Base-by-base conservation (phyloP, 2,113 vertebrate species). In the Oryzias melastigma region DNA sequence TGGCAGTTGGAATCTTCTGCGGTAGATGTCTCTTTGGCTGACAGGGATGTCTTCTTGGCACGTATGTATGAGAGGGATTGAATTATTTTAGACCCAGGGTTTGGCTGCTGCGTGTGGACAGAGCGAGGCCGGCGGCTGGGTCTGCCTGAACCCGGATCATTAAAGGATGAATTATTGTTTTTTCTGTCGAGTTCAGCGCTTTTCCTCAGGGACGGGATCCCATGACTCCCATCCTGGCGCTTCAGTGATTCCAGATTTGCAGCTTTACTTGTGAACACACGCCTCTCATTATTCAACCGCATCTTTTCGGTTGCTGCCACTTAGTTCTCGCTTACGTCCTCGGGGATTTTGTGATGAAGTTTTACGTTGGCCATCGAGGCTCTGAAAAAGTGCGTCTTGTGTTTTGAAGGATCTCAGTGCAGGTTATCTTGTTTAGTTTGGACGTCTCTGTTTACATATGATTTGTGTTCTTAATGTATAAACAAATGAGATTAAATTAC, bases 161-260 rank as follows among this genome's bases (percentile, higher is more conserved):
- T 62, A 74, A 75, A 72, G 55, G 65, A 69, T 64, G 18, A 68
- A 50, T 75, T 45, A 78, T 70, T 19, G 52, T 70, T 75, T 71
- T 73, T 75, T 43, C 64, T 70, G 62, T 70, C 71, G 44, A 71
- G 42, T 49, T 0, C 24, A 56, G 46, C 18, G 10, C 1, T 59
- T 64, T 42, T 65, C 68, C 78, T 66, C 55, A 4, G 78, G 76
- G 71, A 74, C 24, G 8, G 43, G 49, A 40, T 77, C 58, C 57
- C 51, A 52, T 71, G 68, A 69, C 52, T 65, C 54, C 59, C 84
- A 47, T 62, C 25, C 22, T 63, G 25, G 1, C 35, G 66, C 70
- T 71, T 75, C 50, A 88, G 74, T 77, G 71, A 75, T 77, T 84
- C 73, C 83, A 84, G 70, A 73, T 81, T 83, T 73, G 44, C 65